Evolutionary conservation across 30 jellyfish, hydroid and myxozoan species (phyloP), one percentile per base, ranked within the genome.

Genomic region (Chrysaora quinquecirrha): DNA sequence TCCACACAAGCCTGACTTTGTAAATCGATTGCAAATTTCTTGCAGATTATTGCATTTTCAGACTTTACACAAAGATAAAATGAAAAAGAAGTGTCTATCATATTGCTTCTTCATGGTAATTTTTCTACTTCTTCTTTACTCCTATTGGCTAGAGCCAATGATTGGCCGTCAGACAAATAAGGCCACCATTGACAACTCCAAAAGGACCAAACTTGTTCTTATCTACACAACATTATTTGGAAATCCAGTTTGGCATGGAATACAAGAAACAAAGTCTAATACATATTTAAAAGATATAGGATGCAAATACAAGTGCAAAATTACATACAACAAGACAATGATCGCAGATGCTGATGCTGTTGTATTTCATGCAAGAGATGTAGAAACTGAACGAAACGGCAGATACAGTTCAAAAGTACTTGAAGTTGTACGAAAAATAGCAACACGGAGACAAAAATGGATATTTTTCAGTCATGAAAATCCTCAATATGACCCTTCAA

Each of bases 291-390:
- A 38, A 38, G 54, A 38, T 14, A 38, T 38, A 3, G 14, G 14
- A 3, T 38, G 54, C 14, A 38, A 38, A 38, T 14, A 38, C 14
- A 6, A 38, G 6, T 38, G 54, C 54, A 38, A 3, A 38, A 38
- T 38, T 6, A 38, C 54, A 38, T 38, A 38, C 54, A 14, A 38
- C 14, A 38, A 38, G 54, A 3, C 54, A 14, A 38, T 6, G 54
- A 38, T 38, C 6, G 14, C 54, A 38, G 54, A 38, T 3, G 54
- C 14, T 38, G 54, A 75, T 58, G 97, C 85, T 19, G 87, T 89
- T 28, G 80, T 89, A 19, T 89, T 89, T 71, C 94, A 89, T 58
- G 97, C 85, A 1, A 80, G 76, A 64, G 97, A 89, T 66, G 54
- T 38, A 3, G 54, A 38, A 38, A 38, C 54, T 6, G 6, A 38